These are phyloP conservation scores for Drosophila peninsularis DNA, from an alignment of 2,888 invertebrate species.

Conservation along the genomic window DNA sequence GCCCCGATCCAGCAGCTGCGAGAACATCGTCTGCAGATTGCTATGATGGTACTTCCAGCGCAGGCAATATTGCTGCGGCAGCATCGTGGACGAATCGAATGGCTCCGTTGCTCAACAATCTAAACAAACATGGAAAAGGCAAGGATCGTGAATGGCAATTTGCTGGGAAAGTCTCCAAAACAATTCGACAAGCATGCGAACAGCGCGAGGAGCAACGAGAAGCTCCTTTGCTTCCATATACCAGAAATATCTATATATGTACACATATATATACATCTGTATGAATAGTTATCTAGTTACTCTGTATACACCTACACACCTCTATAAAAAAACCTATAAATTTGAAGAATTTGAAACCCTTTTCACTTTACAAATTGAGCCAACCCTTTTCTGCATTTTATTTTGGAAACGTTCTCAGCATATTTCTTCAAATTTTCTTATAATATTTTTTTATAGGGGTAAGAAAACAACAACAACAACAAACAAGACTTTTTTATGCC, in stretches of 20 bases:
- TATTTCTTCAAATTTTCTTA: conserved; percentile 30
- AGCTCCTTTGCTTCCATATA: no score
- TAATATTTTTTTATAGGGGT: conserved; percentile 33
- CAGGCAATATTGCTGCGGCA: conserved; percentile 94
- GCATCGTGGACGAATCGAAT: conserved; percentile 85
- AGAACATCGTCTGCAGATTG: conserved; percentile 95
- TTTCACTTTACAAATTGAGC: conserved; percentile 34
- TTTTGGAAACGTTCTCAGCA: conserved; percentile 9
- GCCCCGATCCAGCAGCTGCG: conserved; percentile 93
- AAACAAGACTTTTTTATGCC: conserved; percentile 23
- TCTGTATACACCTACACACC: not conserved
- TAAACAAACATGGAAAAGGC: conserved; percentile 4
- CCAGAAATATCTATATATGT: not conserved
- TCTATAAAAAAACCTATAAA: conserved; percentile 38
- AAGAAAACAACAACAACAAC: not conserved
- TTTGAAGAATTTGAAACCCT: conserved; percentile 46
- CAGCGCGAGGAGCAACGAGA: no score
- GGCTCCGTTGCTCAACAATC: conserved; percentile 21
- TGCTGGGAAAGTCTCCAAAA: not conserved
- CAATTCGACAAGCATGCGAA: not conserved
- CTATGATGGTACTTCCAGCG: conserved; percentile 97
- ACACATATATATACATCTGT: not conserved
- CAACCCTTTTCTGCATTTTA: conserved; percentile 36
- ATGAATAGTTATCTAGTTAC: no score
- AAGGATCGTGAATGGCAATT: no score